Evolutionary conservation across 2,888 invertebrate species (phyloP).

Genomic region (Leuctra nigra): DNA sequence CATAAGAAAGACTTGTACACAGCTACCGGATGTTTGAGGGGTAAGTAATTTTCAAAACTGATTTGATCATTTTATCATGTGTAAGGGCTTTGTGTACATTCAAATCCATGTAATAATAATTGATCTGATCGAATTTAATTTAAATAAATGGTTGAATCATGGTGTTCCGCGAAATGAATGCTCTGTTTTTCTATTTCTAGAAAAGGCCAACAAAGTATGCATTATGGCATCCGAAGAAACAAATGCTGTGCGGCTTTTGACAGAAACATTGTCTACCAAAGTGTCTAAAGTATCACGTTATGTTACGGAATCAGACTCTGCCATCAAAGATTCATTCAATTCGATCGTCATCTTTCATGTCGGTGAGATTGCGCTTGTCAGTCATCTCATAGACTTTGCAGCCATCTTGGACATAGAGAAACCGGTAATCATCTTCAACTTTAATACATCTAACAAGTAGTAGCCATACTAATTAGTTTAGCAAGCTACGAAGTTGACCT

Average conservation of each 20-base stretch:
- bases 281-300: slow-evolving; percentile 27
- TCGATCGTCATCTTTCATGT: slow-evolving; percentile 32
- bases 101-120: neutral
- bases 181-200: too few relatives aligned
- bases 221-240: slow-evolving; percentile 32
- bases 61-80: too few relatives aligned
- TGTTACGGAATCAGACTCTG: neutral
- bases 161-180: too few relatives aligned
- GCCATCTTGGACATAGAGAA: slow-evolving; percentile 32
- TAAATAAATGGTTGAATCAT: neutral
- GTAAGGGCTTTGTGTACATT: neutral
- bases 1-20: slow-evolving; percentile 41
- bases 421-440: too few relatives aligned
- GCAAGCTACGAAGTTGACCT: too few relatives aligned
- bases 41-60: too few relatives aligned
- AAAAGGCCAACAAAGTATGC: slow-evolving; percentile 31
- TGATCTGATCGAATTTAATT: too few relatives aligned
- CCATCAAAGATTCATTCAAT: slow-evolving; percentile 28
- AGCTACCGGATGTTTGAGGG: slow-evolving; percentile 40
- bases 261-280: slow-evolving; percentile 27
- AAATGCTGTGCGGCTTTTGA: slow-evolving; percentile 27
- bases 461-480: too few relatives aligned
- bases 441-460: too few relatives aligned
- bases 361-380: slow-evolving; percentile 31
- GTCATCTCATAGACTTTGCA: slow-evolving; percentile 32